Base-by-base conservation (phyloP, 2,797 vertebrate species). In the Notamacropus eugenii region DNA sequence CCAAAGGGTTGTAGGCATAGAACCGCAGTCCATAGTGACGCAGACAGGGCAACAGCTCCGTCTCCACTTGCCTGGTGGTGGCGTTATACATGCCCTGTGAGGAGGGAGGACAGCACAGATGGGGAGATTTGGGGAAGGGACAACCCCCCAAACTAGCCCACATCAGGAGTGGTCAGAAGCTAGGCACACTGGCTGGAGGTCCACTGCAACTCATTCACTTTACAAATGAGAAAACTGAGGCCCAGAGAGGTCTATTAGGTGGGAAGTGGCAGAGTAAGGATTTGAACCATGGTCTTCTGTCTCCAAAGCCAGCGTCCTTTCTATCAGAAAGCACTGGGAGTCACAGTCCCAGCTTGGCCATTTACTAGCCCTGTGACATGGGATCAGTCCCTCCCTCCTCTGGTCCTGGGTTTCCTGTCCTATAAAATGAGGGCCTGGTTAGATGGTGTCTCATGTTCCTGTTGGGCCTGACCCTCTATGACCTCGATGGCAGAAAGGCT, bases 71-170 rank as follows among this genome's bases (percentile, higher is more conserved):
- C 58, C 99, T 98, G 0, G 99, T 99, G 34, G 99, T 99, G 1
- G 99, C 99, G 0, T 99, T 99, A 98, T 99, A 99, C 99, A 99
- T 99, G 5, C 99, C 99, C 99, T 99, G 98, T 31, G 62, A 90
- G 82, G 3, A 96, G 90, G 92, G 29, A 40, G 27, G 27, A 52
- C 28, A 55, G 90, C 74, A 24, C 52, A 9, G 87, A 0, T 46
- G 40, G 67, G 55, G 16, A 13, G 1, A n/a, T 59, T 46, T 14
- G n/a, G 57, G 16, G 13, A 90, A 50, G 52, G 40, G 31, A 90
- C 13, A 40, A 29, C 58, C 19, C 6, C n/a, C 46, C 34, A 95
- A 13, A 74, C 29, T 54, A 57, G 82, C 34, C 55, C 50, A 59
- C 55, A 31, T 55, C 67, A 50, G n/a, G 10, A 94, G 62, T 92